Percentiles rank a stretch among this genome's conserved stretches.
Evolutionary conservation across 1,140 invertebrate species (phyloP).

Genomic region (Eupristina koningsbergeri): DNA sequence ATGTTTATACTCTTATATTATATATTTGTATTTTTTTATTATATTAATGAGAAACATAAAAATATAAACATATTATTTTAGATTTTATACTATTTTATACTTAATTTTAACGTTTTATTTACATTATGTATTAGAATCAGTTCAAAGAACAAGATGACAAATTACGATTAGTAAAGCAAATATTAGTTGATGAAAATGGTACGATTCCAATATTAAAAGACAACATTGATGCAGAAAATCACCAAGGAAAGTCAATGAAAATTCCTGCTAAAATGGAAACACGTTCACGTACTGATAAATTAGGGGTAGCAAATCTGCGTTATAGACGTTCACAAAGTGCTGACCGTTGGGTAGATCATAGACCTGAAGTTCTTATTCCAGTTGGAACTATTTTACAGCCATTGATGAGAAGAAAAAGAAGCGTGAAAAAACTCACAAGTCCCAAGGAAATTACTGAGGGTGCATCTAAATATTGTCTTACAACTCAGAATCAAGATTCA

Average conservation of each 20-base stretch:
- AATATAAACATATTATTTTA: neutral
- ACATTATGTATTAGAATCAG: slow-evolving; percentile 60
- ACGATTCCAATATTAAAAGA: slow-evolving; percentile 57
- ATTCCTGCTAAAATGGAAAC: slow-evolving; percentile 52
- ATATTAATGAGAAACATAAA: neutral
- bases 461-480: slow-evolving; percentile 90
- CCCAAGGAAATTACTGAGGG: slow-evolving; percentile 74
- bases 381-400: slow-evolving; percentile 92
- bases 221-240: slow-evolving; percentile 13
- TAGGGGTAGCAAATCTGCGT: slow-evolving; percentile 80
- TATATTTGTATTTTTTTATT: no score
- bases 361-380: slow-evolving; percentile 81
- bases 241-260: slow-evolving; percentile 54
- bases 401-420: slow-evolving; percentile 85
- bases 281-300: slow-evolving; percentile 66
- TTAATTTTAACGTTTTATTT: neutral
- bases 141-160: slow-evolving; percentile 74
- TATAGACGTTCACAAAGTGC: slow-evolving; percentile 86
- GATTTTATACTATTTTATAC: neutral
- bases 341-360: slow-evolving; percentile 92
- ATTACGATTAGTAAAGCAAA: slow-evolving; percentile 72
- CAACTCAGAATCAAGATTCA: slow-evolving; percentile 91
- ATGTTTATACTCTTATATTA: no score
- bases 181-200: slow-evolving; percentile 65
- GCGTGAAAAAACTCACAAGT: slow-evolving; percentile 84